A percentile compares a stretch with the other conserved stretches of the same genome.
Evolutionary conservation across 2,113 vertebrate genomes (phyloP).

Genomic region (Cyprinodon variegatus): DNA sequence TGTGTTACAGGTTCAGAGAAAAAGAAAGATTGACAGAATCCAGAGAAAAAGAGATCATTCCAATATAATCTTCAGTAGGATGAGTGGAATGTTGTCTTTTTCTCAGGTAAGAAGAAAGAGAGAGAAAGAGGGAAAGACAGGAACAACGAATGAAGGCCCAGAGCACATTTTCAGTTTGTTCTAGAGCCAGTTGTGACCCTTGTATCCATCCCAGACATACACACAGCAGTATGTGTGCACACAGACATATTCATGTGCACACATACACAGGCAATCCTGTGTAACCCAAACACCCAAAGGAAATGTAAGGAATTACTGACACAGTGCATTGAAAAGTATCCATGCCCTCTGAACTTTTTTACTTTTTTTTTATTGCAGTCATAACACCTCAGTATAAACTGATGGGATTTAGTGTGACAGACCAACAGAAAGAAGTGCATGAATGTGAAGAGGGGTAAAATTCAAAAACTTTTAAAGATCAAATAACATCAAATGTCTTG

Average conservation of each 20-base stretch:
- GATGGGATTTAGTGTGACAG: neutral
- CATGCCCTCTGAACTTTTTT: neutral
- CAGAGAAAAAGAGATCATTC: constrained; percentile 63
- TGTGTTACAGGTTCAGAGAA: constrained; percentile 69
- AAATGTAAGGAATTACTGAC: neutral
- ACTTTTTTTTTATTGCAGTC: neutral
- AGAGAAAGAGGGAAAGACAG: constrained; percentile 33
- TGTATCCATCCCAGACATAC: constrained; percentile 69
- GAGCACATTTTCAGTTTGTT: constrained; percentile 59
- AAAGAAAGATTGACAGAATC: constrained; percentile 47
- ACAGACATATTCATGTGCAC: constrained; percentile 16
- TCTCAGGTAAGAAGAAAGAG: constrained; percentile 54
- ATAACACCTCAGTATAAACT: neutral
- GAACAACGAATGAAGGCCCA: constrained; percentile 74
- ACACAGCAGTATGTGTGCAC: constrained; percentile 22
- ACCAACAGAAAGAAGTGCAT: neutral
- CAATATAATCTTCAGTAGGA: constrained; percentile 11
- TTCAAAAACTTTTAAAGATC: neutral
- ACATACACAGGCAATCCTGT: constrained; percentile 9
- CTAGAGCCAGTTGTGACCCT: constrained; percentile 40
- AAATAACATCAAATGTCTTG: neutral
- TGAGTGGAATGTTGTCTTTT: constrained; percentile 52
- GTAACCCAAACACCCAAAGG: constrained; percentile 7
- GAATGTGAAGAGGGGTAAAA: neutral
- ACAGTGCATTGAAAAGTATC: neutral